Evolutionary conservation across 2,797 vertebrate genomes (phyloP).

Genomic region (Vultur gryphus): DNA sequence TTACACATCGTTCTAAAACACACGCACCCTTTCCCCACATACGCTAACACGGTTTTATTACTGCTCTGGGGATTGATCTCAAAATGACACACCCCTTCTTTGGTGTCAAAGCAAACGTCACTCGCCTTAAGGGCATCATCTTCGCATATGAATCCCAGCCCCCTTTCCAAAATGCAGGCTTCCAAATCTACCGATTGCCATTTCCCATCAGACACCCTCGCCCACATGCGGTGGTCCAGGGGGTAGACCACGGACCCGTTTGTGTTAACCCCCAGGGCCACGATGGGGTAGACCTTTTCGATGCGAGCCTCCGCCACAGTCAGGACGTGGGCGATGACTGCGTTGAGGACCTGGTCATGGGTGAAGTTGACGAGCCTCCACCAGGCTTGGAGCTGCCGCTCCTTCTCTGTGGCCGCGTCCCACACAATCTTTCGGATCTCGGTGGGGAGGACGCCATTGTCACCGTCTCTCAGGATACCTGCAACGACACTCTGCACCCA

Average conservation of each 20-base stretch:
- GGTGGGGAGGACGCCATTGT: conserved; percentile 31
- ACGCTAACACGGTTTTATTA: background rate
- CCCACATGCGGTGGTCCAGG: conserved; percentile 63
- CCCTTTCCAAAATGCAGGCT: conserved; percentile 60
- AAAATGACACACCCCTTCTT: conserved; percentile 56
- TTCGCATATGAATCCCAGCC: conserved; percentile 57
- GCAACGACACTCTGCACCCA: conserved; percentile 67
- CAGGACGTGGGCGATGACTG: conserved; percentile 25
- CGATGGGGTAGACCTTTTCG: conserved; percentile 49
- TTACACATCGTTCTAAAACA: conserved; percentile 39
- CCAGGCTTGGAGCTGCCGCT: conserved; percentile 61
- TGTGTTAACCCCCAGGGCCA: conserved; percentile 50
- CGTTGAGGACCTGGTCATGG: conserved; percentile 11
- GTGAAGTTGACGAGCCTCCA: conserved; percentile 64
- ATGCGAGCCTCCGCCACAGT: conserved; percentile 31
- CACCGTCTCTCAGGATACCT: conserved; percentile 52
- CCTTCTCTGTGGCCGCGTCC: conserved; percentile 33
- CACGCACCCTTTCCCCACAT: conserved; percentile 37
- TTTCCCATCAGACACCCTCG: conserved; percentile 11
- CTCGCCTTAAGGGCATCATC: conserved; percentile 50
- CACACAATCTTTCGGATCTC: conserved; percentile 62
- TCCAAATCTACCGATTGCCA: conserved; percentile 58
- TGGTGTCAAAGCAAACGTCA: conserved; percentile 57
- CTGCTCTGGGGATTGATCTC: conserved; percentile 57
- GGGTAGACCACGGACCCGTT: conserved; percentile 50